These are phyloP conservation scores for Hyphantria cunea DNA, from an alignment of 1,140 invertebrate species.

Conservation along the genomic window DNA sequence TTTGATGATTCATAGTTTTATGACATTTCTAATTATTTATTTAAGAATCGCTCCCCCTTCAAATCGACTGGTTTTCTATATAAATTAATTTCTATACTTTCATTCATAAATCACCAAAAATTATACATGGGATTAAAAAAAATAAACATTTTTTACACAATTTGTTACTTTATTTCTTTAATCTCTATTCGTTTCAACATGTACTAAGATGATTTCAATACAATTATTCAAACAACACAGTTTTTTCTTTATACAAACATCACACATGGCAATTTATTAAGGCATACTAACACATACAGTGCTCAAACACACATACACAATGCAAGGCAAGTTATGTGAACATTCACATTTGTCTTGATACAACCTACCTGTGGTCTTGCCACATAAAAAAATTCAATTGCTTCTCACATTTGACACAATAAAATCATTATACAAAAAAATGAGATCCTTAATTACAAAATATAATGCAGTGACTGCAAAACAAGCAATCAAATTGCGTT, in stretches of 20 bases:
- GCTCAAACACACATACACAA: constrained; percentile 30
- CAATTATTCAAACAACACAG: constrained; percentile 52
- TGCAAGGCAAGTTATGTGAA: constrained; percentile 40
- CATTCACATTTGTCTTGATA: constrained; percentile 20
- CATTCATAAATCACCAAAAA: constrained; percentile 37
- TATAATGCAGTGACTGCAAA: constrained; percentile 28
- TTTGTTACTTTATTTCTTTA: constrained; percentile 71
- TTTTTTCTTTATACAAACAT: constrained; percentile 62
- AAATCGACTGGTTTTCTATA: constrained; percentile 5
- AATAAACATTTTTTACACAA: constrained; percentile 71
- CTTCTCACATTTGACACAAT: constrained; percentile 21
- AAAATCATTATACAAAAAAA: constrained; percentile 31
- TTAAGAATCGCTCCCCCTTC: constrained; percentile 19
- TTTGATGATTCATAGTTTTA: constrained; percentile 88
- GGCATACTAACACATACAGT: constrained; percentile 50
- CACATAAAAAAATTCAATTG: constrained; percentile 6
- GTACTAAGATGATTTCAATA: constrained; percentile 60
- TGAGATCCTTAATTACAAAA: constrained; percentile 31
- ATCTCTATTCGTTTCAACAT: constrained; percentile 69
- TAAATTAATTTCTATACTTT: constrained; percentile 15
- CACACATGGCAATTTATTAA: constrained; percentile 72
- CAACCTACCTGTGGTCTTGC: constrained; percentile 8
- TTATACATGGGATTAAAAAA: constrained; percentile 43
- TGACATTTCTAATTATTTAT: constrained; percentile 32
- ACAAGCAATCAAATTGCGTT: constrained; percentile 33